Percentiles rank a stretch among this genome's conserved stretches.
Conservation (phyloP, 2,888 invertebrate genomes). For the Platerodrilus igneus region DNA sequence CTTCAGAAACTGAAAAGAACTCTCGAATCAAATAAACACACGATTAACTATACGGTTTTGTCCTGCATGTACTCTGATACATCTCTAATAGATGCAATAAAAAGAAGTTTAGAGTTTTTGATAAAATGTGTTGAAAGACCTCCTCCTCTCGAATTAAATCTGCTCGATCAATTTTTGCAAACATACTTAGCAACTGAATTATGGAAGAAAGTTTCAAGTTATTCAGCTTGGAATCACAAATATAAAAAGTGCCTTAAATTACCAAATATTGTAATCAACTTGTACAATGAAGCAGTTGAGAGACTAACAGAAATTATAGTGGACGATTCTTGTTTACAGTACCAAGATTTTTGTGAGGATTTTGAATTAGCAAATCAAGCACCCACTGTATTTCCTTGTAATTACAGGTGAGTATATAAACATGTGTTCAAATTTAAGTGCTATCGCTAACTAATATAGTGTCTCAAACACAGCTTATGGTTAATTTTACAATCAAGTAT, state of each 20-base stretch:
- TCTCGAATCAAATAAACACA: slow-evolving; percentile 6
- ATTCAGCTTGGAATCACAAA: slow-evolving; percentile 44
- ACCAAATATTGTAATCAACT: slow-evolving; percentile 55
- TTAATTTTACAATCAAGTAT: no score
- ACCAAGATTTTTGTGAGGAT: slow-evolving; percentile 62
- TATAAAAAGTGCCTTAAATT: slow-evolving; percentile 51
- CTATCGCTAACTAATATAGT: no score
- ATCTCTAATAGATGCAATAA: slow-evolving; percentile 2
- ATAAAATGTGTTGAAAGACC: slow-evolving; percentile 51
- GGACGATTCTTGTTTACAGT: slow-evolving; percentile 56
- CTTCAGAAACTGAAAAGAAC: slow-evolving; percentile 3
- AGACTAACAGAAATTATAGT: slow-evolving; percentile 58
- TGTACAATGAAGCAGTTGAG: slow-evolving; percentile 65
- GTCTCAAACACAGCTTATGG: no score
- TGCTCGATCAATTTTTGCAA: slow-evolving; percentile 53
- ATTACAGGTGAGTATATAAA: slow-evolving; percentile 45
- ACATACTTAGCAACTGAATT: slow-evolving; percentile 58
- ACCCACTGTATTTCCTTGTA: slow-evolving; percentile 57
- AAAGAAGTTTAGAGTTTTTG: slow-evolving; percentile 46
- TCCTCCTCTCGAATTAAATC: slow-evolving; percentile 57
- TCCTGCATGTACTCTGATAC: slow-evolving; percentile 3
- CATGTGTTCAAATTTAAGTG: no score
- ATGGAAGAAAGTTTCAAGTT: slow-evolving; percentile 54
- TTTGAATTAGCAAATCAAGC: slow-evolving; percentile 52
- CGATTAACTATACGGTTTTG: slow-evolving; percentile 11